Evolutionary conservation across 2,113 vertebrate genomes (phyloP).

Genomic region (Oncorhynchus mykiss): DNA sequence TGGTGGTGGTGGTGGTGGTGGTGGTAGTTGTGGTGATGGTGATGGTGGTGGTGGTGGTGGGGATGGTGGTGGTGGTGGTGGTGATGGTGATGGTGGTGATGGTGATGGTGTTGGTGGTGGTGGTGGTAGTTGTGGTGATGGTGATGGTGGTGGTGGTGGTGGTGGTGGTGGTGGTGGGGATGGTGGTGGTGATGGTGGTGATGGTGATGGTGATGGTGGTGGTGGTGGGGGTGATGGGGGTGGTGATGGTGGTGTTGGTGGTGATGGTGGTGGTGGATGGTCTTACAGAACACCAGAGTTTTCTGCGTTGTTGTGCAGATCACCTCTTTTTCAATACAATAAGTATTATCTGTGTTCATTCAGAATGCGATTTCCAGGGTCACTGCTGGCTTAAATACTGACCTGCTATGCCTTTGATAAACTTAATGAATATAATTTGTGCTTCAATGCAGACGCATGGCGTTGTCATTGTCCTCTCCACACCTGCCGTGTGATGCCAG

Average conservation of each 20-base stretch:
- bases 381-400: conserved; percentile 65
- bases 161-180: no score
- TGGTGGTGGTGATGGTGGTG: no score
- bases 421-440: conserved; percentile 74
- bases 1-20: no score
- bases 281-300: conserved; percentile 54
- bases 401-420: conserved; percentile 64
- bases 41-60: no score
- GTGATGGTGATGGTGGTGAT: no score
- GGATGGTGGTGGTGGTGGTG: fast-evolving
- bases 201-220: conserved; percentile 35
- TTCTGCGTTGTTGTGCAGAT: conserved; percentile 56
- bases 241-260: fast-evolving
- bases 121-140: no score
- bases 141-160: no score
- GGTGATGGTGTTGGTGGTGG: no score
- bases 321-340: conserved; percentile 45
- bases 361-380: conserved; percentile 57
- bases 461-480: conserved; percentile 61
- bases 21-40: no score
- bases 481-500: conserved; percentile 62
- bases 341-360: conserved; percentile 64
- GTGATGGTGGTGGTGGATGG: no score
- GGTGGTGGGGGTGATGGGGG: no score
- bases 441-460: conserved; percentile 46